These are phyloP conservation scores for Alca torda DNA, from an alignment of 2,797 vertebrate genomes.

Conservation along the genomic window DNA sequence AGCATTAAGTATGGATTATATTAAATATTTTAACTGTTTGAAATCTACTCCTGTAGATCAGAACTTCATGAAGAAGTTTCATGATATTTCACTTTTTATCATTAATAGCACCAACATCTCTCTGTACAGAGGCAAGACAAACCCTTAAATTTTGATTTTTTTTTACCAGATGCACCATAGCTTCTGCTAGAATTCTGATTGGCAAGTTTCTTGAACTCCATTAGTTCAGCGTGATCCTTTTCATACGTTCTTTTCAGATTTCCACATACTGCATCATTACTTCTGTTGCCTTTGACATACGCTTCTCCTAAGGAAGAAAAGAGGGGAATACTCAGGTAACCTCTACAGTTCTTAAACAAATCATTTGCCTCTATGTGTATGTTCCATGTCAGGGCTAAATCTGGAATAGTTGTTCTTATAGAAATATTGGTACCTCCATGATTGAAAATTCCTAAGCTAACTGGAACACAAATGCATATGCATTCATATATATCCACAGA, in stretches of 20 bases:
- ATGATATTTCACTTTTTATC: neutral
- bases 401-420: neutral
- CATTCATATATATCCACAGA: neutral
- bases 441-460: neutral
- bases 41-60: neutral
- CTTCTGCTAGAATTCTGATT: conserved; percentile 96
- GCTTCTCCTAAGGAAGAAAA: conserved; percentile 86
- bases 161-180: conserved; percentile 86
- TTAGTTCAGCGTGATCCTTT: conserved; percentile 96
- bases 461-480: neutral
- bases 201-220: conserved; percentile 97
- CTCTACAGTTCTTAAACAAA: neutral
- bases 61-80: neutral
- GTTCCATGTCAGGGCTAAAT: neutral
- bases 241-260: conserved; percentile 97
- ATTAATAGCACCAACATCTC: neutral
- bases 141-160: neutral
- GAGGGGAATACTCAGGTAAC: neutral
- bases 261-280: conserved; percentile 99
- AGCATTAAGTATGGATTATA: neutral
- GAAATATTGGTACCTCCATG: neutral
- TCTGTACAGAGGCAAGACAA: neutral
- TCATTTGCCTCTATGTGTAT: neutral
- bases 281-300: conserved; percentile 97
- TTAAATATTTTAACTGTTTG: neutral